Evolutionary conservation across 1,140 invertebrate genomes (phyloP), one percentile per base, ranked within the genome.

Genomic region (Camponotus floridanus): DNA sequence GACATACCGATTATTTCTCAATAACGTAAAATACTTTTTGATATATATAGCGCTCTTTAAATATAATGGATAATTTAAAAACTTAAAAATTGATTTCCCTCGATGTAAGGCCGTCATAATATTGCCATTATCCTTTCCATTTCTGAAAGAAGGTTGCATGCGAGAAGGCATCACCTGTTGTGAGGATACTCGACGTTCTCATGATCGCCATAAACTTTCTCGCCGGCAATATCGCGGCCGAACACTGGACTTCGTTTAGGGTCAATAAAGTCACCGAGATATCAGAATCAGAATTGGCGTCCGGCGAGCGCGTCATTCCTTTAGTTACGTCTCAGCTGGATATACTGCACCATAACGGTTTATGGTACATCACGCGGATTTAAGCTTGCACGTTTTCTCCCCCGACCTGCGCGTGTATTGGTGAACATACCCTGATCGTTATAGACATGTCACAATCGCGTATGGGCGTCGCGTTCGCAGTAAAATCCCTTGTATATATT

Each of bases 401-500:
- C 8, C 13, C 39, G 73, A 26, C 36, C 18, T 31, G 65, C 55
- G 26, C 73, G 36, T 88, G 65, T 55, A 79, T 81, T 51, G 85
- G 59, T 39, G 26, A 76, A 78, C 64, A 65, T 68, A 57, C 74
- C 81, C 80, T 55, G 80, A 70, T 65, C 86, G 83, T 83, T 88
- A 91, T 91, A 91, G 87, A 91, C 87, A 87, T 79, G 89, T 92
- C 86, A 89, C 71, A 86, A 68, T 87, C 73, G 74, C 70, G 74
- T 91, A 86, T 89, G 79, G 67, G 55, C 26, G 61, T 55, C 57
- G 39, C 11, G 13, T 51, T 55, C 33, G 79, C 70, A 86, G 33
- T 91, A 90, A 90, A 90, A 87, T 64, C 45, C 33, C 26, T 81
- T 67, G 74, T 86, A 87, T 87, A 81, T 89, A 86, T 86, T 86